Base-by-base conservation (phyloP, 2,113 vertebrate species). In the Trogon melanurus region DNA sequence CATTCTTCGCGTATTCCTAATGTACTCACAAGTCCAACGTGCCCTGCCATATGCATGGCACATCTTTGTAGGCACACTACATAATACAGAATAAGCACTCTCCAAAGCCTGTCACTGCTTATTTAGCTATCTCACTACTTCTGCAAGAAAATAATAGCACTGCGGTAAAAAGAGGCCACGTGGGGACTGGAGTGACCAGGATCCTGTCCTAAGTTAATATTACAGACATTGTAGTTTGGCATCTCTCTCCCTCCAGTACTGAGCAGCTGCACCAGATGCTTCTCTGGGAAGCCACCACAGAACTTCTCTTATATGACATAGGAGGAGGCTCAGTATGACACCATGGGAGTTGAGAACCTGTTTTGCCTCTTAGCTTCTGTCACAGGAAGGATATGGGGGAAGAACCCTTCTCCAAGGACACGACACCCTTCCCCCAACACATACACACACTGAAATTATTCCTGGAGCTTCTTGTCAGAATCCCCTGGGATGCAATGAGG, bases 391-490 rank as follows among this genome's bases (percentile, higher is more conserved):
- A 75, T 47, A 16, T 20, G 7, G 10, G 20, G 6, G 5, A 57
- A 81, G 36, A 92, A 36, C 45, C 27, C 21, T 91, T 82, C 82
- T 48, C 32, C 30, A n/a, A 56, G 44, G 79, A 60, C 38, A 19
- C 1, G 1, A 27, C n/a, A 67, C 11, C 25, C 27, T 79, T 16
- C 14, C 19, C 20, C 13, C 1, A 1, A 72, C 45, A 27, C 38
- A n/a, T 17, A 30, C 3, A 73, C 27, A 36, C 16, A 19, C 13
- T n/a, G 19, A 54, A 76, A 69, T 84, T 69, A 60, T 36, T 83
- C 54, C 53, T 81, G 45, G 29, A 54, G 65, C 45, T 30, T 83
- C 62, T 19, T 58, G 38, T 20, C 83, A 85, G 29, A 80, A 73
- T 58, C 8, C 17, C 26, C 45, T 26, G 26, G 26, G 41, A 57